phyloP scores from a whole-genome alignment of 2,888 invertebrate species.

The Chironomus riparius region DNA sequence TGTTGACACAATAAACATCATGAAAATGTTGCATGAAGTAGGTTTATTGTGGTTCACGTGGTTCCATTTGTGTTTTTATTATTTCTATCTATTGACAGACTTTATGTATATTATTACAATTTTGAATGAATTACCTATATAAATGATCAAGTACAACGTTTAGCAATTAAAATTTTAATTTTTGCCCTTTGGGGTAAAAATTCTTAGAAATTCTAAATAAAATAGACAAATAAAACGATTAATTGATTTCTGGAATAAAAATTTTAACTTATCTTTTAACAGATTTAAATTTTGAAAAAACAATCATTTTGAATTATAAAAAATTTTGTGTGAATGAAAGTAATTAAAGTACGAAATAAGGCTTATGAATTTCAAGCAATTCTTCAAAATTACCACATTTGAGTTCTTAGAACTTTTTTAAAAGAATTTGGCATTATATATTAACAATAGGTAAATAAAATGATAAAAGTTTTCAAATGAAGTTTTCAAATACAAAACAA shows the following conservation, averaged over 20 bases:
- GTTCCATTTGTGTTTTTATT: not conserved
- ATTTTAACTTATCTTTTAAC: slow-evolving; percentile 12
- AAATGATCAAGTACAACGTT: not conserved
- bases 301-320: too few species aligned
- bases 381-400: too few species aligned
- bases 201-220: not conserved
- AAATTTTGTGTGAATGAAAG: too few species aligned
- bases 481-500: not conserved
- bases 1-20: not conserved
- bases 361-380: not conserved
- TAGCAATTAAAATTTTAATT: not conserved
- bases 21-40: not conserved
- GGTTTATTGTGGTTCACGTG: slow-evolving; percentile 22
- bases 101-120: too few species aligned
- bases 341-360: not conserved
- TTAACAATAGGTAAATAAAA: not conserved
- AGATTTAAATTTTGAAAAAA: too few species aligned
- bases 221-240: not conserved
- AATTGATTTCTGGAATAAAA: not conserved
- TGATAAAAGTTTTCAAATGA: not conserved
- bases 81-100: not conserved
- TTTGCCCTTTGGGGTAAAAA: not conserved
- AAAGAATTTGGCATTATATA: not conserved
- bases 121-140: too few species aligned
- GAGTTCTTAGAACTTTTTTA: not conserved